Percentiles rank a stretch among this genome's conserved stretches.
Evolutionary conservation across 1,140 invertebrate genomes (phyloP).

Genomic region (Drosophila nannoptera): DNA sequence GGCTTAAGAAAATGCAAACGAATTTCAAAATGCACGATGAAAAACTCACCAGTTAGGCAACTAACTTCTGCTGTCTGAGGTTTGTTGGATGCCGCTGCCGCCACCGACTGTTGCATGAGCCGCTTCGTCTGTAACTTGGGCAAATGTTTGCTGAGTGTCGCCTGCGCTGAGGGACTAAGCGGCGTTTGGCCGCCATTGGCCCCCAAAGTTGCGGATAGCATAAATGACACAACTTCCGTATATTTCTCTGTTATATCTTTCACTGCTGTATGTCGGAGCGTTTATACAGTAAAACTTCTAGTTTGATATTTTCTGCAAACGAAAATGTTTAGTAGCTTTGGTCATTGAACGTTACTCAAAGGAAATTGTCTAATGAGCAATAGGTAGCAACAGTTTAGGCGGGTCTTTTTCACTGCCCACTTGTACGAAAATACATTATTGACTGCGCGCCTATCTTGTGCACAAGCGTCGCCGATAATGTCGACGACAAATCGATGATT

Average conservation of each 20-base stretch:
- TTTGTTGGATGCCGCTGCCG: constrained; percentile 25
- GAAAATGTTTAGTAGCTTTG: constrained; percentile 26
- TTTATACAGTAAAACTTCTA: constrained; percentile 5
- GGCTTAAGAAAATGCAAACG: not conserved
- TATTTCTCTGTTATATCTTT: not conserved
- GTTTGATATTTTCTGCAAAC: constrained; percentile 55
- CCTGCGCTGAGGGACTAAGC: constrained; percentile 76
- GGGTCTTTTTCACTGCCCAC: constrained; percentile 20
- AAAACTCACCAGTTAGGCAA: constrained; percentile 68
- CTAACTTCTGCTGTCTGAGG: constrained; percentile 69
- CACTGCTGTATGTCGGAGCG: not conserved
- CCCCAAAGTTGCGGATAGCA: constrained; percentile 71
- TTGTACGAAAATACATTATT: constrained; percentile 32
- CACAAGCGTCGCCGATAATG: constrained; percentile 45
- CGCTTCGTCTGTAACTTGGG: constrained; percentile 72
- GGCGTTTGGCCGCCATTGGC: constrained; percentile 69
- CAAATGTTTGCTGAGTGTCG: constrained; percentile 76
- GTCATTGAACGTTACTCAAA: constrained; percentile 65
- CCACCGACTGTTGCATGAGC: constrained; percentile 59
- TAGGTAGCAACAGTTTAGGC: constrained; percentile 40
- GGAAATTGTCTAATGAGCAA: constrained; percentile 32
- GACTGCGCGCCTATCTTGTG: constrained; percentile 52
- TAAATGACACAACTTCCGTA: constrained; percentile 51
- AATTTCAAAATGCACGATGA: no score
- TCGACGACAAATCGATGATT: constrained; percentile 52